Evolutionary conservation across 2,797 vertebrate genomes (phyloP), one percentile per base, ranked within the genome.

Genomic region (Tenualosa thibaudeaui): DNA sequence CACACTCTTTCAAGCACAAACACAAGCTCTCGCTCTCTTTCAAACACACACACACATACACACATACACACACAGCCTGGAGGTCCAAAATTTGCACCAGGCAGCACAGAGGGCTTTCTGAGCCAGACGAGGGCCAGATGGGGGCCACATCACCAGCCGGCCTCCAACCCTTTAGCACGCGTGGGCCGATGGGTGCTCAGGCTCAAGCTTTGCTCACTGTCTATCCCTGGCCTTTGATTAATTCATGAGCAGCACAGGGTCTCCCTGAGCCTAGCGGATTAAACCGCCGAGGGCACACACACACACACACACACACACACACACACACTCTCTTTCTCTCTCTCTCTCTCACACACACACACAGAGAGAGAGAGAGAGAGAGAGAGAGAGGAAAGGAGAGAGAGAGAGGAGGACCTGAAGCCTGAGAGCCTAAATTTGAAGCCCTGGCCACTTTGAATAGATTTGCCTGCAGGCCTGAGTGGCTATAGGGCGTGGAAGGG

Each of bases 391-490:
- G 4, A 3, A n/a, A 15, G 12, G 65, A 71, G 65, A 71, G 65
- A 12, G 17, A 17, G 17, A 54, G 10, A 54, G 53, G 53, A 15
- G 37, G 10, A 26, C 17, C 5, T 24, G 22, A 40, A 10, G 46
- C 7, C 46, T 46, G 7, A 46, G 56, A 58, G 56, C 15, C 15
- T 53, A 13, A 53, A 3, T 13, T 15, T 53, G 51, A 9, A 15
- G 15, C 12, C 51, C 51, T 53, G 51, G 51, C 12, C 87, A 15
- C 83, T 90, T 90, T 90, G 90, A 90, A 89, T 89, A 88, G 81
- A 89, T 90, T 90, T 90, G 84, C 86, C 87, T 90, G 88, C 86
- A 82, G 85, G 85, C 81, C 85, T 87, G 65, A n/a, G 60, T 65
- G 60, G n/a, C n/a, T n/a, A 3, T 1, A 26, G 60, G 4, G 60